Evolutionary conservation across 1,140 invertebrate genomes (phyloP), one percentile per base, ranked within the genome.

Genomic region (Dreissena polymorpha): DNA sequence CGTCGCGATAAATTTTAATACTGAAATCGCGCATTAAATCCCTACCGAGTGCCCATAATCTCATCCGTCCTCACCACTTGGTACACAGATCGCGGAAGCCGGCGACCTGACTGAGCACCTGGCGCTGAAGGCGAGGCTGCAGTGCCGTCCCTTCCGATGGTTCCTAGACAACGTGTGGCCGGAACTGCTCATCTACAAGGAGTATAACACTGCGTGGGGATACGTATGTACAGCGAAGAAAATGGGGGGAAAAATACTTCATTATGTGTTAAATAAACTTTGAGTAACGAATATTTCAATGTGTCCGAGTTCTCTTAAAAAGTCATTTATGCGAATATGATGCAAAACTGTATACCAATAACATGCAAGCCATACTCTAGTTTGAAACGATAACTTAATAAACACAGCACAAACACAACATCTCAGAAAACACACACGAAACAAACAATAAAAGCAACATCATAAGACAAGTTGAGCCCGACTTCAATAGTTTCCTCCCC

Each of bases 151-250:
- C 77, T 99, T 99, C 89, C 94, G 96, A 71, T 99, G 99, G 98
- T 99, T 98, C 92, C 94, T 99, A 75, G 95, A 97, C 25, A 98
- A 97, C 90, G 95, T 99, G 39, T 99, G 99, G 94, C 98, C 98
- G 13, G 97, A 80, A 95, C 74, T 89, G 27, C 55, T 57, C 49
- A 60, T 84, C 13, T 88, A 85, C 51, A 84, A 88, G 21, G 73
- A 82, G 16, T 81, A 88, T 63, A 87, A 75, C 16, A 65, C 29
- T 0, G 84, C 83, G 0, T 89, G 89, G 88, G 89, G 89, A 50
- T 67, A 71, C 68, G 89, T 90, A 82, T 71, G 88, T 69, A 76
- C 27, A n/a, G n/a, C 13, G 16, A 50, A 14, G 23, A 12, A n/a
- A n/a, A n/a, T n/a, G 10, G 16, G 12, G 23, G 10, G 23, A 14